A percentile compares a stretch with the other conserved stretches of the same genome.
phyloP scores from a whole-genome alignment of 2,888 invertebrate species.

The Drosophila subquinaria region DNA sequence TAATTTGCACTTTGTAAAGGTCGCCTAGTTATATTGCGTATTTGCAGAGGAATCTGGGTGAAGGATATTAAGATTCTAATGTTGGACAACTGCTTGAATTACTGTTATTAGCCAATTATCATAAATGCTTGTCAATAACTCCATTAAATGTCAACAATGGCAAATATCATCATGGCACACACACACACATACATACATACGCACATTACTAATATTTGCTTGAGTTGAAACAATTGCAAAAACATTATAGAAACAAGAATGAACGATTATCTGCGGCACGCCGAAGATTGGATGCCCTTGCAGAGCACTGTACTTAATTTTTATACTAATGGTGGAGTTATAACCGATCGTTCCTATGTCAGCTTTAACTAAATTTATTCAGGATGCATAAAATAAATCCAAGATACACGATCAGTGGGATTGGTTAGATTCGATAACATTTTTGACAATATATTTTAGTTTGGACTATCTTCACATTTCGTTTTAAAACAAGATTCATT shows the following conservation, averaged over 20 bases:
- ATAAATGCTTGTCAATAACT: constrained; percentile 18
- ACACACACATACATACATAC: constrained; percentile 6
- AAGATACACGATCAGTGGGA: no score
- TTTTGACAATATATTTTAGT: no score
- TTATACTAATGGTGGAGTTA: no score
- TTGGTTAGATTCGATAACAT: no score
- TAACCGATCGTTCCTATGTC: background rate
- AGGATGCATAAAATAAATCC: background rate
- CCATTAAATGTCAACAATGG: constrained; percentile 13
- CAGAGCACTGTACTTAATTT: background rate
- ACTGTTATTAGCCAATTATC: constrained; percentile 4
- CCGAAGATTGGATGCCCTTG: background rate
- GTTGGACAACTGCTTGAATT: constrained; percentile 2
- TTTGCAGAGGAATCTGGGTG: constrained; percentile 12
- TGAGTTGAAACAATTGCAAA: constrained; percentile 16
- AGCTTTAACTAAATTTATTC: background rate
- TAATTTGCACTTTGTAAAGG: constrained; percentile 34
- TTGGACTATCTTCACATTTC: no score
- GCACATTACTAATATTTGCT: constrained; percentile 18
- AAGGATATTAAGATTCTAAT: constrained; percentile 19
- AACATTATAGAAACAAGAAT: constrained; percentile 6
- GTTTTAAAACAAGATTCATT: no score
- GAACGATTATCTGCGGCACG: background rate
- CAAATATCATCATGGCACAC: constrained; percentile 7
- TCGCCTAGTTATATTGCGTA: constrained; percentile 9